Conservation (phyloP, 2,888 invertebrate species). For the Anticlea derivata region DNA sequence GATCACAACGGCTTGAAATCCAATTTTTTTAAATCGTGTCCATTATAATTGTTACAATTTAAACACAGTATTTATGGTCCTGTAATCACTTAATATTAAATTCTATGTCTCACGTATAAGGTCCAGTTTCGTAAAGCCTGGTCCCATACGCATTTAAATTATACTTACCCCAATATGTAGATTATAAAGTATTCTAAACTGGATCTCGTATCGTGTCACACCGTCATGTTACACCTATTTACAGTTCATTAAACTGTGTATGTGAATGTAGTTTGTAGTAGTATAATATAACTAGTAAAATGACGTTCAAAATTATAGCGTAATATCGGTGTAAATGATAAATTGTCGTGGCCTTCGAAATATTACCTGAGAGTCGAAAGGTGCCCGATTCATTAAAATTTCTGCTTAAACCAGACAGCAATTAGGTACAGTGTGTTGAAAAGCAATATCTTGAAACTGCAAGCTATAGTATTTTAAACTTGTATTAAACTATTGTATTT, state of each 20-base stretch:
- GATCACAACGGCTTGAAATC: slow-evolving; percentile 19
- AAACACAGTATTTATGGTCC: slow-evolving; percentile 46
- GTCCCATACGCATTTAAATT: slow-evolving; percentile 14
- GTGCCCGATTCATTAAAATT: not conserved
- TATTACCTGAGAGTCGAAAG: slow-evolving; percentile 32
- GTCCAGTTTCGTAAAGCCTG: slow-evolving; percentile 1
- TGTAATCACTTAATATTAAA: slow-evolving; percentile 32
- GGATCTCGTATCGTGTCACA: slow-evolving; percentile 6
- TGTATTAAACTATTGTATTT: slow-evolving; percentile 20
- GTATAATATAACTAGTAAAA: too few species aligned
- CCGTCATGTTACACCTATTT: slow-evolving; percentile 29
- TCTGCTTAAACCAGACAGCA: not conserved
- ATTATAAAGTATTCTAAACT: not conserved
- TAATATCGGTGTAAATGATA: slow-evolving; percentile 39
- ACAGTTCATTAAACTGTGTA: slow-evolving; percentile 36
- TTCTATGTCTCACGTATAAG: slow-evolving; percentile 8
- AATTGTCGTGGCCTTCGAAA: slow-evolving; percentile 49
- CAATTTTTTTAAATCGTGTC: slow-evolving; percentile 45
- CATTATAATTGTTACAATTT: slow-evolving; percentile 36
- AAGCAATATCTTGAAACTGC: slow-evolving; percentile 6
- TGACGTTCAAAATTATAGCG: slow-evolving; percentile 39
- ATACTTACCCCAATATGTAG: not conserved
- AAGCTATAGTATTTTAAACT: slow-evolving; percentile 3
- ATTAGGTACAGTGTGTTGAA: not conserved
- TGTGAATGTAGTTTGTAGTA: slow-evolving; percentile 52